Conservation (phyloP, 2,888 invertebrate species). For the Drosophila histrio region DNA sequence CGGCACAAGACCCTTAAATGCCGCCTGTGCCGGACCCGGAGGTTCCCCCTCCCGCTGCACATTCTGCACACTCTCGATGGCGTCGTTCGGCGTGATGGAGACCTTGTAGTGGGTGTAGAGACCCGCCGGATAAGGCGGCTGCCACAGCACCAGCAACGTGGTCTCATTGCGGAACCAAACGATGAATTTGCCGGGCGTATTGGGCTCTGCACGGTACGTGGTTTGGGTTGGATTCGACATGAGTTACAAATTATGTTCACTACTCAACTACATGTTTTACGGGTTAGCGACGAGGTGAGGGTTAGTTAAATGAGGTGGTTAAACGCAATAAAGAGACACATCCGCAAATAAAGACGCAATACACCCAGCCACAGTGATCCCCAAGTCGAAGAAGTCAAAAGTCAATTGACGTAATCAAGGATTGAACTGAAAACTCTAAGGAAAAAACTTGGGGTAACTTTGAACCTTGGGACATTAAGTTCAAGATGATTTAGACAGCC, state of each 20-base stretch:
- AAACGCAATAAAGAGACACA: constrained; percentile 6
- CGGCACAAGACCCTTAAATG: constrained; percentile 95
- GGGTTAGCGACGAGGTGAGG: not conserved
- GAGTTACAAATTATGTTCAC: constrained; percentile 35
- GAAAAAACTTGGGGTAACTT: not conserved
- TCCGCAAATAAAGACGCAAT: constrained; percentile 46
- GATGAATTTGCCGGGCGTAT: constrained; percentile 97
- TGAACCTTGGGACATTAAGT: no score
- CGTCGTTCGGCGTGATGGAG: constrained; percentile 95
- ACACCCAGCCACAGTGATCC: constrained; percentile 27
- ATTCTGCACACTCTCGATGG: constrained; percentile 93
- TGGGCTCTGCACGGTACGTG: constrained; percentile 88
- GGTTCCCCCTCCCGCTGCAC: constrained; percentile 97
- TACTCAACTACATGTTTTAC: not conserved
- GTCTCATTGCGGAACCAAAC: constrained; percentile 98
- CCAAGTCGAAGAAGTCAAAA: constrained; percentile 17
- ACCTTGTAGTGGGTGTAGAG: constrained; percentile 97
- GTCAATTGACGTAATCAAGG: not conserved
- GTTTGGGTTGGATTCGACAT: constrained; percentile 28
- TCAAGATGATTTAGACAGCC: no score
- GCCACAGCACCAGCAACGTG: constrained; percentile 96
- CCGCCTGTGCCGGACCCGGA: constrained; percentile 97
- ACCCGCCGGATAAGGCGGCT: constrained; percentile 96
- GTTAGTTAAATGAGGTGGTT: constrained; percentile 9
- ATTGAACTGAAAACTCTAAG: no score